Conservation (phyloP, 1,140 invertebrate species). For the Atopsyche davidsoni region DNA sequence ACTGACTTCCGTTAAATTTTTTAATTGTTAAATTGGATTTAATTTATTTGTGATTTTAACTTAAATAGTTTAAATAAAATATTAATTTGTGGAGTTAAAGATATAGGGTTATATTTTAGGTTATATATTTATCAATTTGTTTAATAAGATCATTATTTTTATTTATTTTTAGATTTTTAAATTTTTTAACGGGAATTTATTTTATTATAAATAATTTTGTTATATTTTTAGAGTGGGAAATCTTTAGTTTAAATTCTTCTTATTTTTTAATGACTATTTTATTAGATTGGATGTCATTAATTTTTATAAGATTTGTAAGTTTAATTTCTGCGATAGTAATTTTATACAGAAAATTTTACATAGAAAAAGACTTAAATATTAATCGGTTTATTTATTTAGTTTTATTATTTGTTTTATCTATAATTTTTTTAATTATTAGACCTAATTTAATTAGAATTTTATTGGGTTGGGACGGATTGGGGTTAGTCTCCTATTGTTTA, state of each 20-base stretch:
- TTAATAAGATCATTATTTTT: no score
- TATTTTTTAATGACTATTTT: no score
- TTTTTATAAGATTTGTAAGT: slow-evolving; percentile 53
- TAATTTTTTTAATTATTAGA: slow-evolving; percentile 61
- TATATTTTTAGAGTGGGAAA: no score
- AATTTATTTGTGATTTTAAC: slow-evolving; percentile 40
- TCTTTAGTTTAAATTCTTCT: no score
- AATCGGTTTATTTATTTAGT: slow-evolving; percentile 55
- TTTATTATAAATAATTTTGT: no score
- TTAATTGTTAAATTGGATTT: slow-evolving; percentile 28
- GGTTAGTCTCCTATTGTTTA: slow-evolving; percentile 60
- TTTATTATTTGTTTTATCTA: slow-evolving; percentile 58
- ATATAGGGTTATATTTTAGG: slow-evolving; percentile 12
- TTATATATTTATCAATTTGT: no score
- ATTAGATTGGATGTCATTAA: slow-evolving; percentile 53
- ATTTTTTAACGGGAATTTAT: no score
- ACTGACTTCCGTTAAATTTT: no score
- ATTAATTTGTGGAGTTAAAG: slow-evolving; percentile 48
- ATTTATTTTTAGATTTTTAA: no score
- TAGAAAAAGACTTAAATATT: slow-evolving; percentile 44
- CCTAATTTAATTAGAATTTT: slow-evolving; percentile 61
- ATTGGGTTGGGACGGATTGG: no score
- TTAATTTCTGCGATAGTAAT: slow-evolving; percentile 58
- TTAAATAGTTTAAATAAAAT: slow-evolving; percentile 50
- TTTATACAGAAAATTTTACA: slow-evolving; percentile 56